Evolutionary conservation across 2,888 invertebrate species (phyloP).

Genomic region (Quadroppia sp.): DNA sequence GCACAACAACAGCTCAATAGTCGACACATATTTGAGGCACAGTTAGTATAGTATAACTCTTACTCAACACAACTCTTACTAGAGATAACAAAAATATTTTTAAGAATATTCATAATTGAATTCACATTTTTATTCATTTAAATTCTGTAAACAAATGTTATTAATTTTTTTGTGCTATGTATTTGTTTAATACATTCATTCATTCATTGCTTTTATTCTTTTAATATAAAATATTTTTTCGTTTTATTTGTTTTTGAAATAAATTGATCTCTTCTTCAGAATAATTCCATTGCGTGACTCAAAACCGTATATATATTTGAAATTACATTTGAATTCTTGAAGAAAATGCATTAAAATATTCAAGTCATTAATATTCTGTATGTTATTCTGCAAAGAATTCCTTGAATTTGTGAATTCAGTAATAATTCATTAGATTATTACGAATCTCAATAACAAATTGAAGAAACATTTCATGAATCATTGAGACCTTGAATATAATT

Average conservation of each 20-base stretch:
- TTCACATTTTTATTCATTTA: neutral
- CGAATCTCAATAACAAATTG: too few species aligned
- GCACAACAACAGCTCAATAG: neutral
- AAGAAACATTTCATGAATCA: too few species aligned
- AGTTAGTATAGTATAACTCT: neutral
- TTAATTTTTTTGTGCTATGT: too few species aligned
- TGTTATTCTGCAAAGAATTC: too few species aligned
- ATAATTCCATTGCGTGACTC: constrained; percentile 23
- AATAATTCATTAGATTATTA: too few species aligned
- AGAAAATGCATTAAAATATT: too few species aligned
- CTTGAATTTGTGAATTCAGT: too few species aligned
- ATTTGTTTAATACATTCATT: too few species aligned
- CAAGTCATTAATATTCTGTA: too few species aligned
- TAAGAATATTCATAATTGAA: neutral
- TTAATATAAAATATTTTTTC: neutral
- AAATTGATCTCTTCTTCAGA: neutral
- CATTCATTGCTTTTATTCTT: neutral
- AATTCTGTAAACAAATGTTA: too few species aligned
- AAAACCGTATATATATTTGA: neutral
- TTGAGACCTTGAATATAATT: too few species aligned
- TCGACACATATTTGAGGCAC: neutral
- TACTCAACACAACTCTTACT: neutral
- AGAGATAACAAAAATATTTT: neutral
- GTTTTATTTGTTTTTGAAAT: constrained; percentile 1
- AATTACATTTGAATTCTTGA: too few species aligned